These are phyloP conservation scores for Salarias fasciatus DNA, from an alignment of 2,797 vertebrate species.

Conservation along the genomic window DNA sequence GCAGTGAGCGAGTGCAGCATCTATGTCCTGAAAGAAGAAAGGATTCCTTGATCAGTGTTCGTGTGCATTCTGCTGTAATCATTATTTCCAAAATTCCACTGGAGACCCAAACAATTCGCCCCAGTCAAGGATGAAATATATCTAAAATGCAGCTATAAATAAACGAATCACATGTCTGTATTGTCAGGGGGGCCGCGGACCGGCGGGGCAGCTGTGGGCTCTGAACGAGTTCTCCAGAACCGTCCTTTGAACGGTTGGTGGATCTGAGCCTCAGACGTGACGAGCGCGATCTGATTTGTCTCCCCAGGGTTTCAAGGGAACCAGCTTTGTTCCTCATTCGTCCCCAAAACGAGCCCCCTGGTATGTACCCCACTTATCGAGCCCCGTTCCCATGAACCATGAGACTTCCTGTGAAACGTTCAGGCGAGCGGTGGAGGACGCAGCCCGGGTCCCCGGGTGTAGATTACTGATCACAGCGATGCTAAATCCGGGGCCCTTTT, in stretches of 20 bases:
- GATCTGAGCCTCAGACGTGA: slow-evolving; percentile 22
- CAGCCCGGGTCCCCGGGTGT: slow-evolving; percentile 22
- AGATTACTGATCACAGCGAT: slow-evolving; percentile 24
- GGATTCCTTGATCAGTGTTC: not conserved
- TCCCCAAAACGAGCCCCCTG: slow-evolving; percentile 32
- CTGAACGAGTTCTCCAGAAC: slow-evolving; percentile 36
- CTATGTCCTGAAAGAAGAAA: not conserved
- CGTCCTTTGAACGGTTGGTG: slow-evolving; percentile 16
- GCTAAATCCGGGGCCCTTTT: slow-evolving; percentile 16
- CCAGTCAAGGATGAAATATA: slow-evolving; percentile 40
- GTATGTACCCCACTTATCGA: slow-evolving; percentile 14
- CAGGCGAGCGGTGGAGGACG: slow-evolving; percentile 14
- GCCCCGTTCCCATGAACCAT: slow-evolving; percentile 58
- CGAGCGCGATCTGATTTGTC: slow-evolving; percentile 5
- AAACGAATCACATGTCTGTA: slow-evolving; percentile 33
- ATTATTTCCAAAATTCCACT: slow-evolving; percentile 1
- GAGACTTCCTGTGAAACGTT: slow-evolving; percentile 27
- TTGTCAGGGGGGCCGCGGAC: slow-evolving; percentile 45
- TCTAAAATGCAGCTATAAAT: slow-evolving; percentile 38
- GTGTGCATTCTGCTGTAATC: slow-evolving; percentile 8
- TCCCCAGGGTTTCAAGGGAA: slow-evolving; percentile 37
- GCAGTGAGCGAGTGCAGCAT: too few relatives aligned
- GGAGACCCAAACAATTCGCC: slow-evolving; percentile 23
- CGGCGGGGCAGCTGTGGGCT: slow-evolving; percentile 27
- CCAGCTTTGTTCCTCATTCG: slow-evolving; percentile 10